A percentile compares a stretch with the other conserved stretches of the same genome.
Conservation (phyloP, 2,797 vertebrate genomes). For the Helicolenus hilgendorfi region DNA sequence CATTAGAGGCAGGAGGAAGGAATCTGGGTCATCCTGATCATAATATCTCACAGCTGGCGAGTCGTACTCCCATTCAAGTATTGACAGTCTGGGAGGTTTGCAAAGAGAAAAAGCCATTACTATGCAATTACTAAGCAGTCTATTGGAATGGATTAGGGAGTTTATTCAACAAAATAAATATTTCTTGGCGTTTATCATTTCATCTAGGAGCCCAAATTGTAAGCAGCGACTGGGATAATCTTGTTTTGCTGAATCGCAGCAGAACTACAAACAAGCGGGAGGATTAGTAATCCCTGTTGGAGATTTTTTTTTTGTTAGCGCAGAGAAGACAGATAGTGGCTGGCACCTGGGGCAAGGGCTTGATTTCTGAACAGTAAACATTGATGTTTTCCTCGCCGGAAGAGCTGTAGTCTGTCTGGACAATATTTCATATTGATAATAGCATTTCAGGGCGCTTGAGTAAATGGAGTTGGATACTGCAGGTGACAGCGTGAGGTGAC, state of each 20-base stretch:
- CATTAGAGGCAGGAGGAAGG: slow-evolving; percentile 69
- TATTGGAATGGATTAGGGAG: slow-evolving; percentile 62
- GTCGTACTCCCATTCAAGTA: slow-evolving; percentile 59
- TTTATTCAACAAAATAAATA: slow-evolving; percentile 75
- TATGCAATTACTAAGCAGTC: slow-evolving; percentile 63
- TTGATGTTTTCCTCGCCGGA: slow-evolving; percentile 82
- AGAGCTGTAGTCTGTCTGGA: slow-evolving; percentile 82
- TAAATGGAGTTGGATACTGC: slow-evolving; percentile 90
- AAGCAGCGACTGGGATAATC: slow-evolving; percentile 62
- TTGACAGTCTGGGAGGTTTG: slow-evolving; percentile 67
- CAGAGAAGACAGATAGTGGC: slow-evolving; percentile 68
- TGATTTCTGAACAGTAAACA: slow-evolving; percentile 86
- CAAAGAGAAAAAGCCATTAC: slow-evolving; percentile 58
- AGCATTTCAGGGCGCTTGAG: slow-evolving; percentile 85
- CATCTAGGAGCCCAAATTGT: slow-evolving; percentile 62
- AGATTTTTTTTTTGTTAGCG: slow-evolving; percentile 16
- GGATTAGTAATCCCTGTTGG: slow-evolving; percentile 73
- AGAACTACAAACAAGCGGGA: slow-evolving; percentile 65
- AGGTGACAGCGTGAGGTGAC: slow-evolving; percentile 90
- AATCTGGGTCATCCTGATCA: slow-evolving; percentile 81
- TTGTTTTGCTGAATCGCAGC: slow-evolving; percentile 74
- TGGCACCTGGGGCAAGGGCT: slow-evolving; percentile 73
- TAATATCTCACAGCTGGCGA: slow-evolving; percentile 75
- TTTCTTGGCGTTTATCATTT: slow-evolving; percentile 71
- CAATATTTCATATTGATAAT: slow-evolving; percentile 91